Percentiles rank a stretch among this genome's conserved stretches.
Evolutionary conservation across 2,113 vertebrate species (phyloP).

Genomic region (Microtus ochrogaster): DNA sequence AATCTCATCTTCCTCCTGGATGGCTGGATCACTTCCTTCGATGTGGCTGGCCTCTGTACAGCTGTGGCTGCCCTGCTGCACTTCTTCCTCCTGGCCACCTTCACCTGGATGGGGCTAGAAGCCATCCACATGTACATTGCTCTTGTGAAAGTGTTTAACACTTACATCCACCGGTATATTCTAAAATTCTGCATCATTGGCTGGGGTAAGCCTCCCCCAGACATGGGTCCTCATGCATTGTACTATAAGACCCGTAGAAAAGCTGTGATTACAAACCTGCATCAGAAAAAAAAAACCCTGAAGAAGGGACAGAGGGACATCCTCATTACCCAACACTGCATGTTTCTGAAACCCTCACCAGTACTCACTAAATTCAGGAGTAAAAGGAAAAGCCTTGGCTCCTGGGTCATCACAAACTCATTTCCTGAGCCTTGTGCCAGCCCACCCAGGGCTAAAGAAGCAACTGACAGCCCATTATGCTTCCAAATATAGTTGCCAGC

Average conservation of each 20-base stretch:
- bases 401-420: slow-evolving; percentile 59
- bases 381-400: slow-evolving; percentile 9
- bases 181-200: slow-evolving; percentile 97
- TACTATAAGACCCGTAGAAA: background rate
- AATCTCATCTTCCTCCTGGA: slow-evolving; percentile 96
- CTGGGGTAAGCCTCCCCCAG: slow-evolving; percentile 91
- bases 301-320: background rate
- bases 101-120: slow-evolving; percentile 99
- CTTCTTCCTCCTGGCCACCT: slow-evolving; percentile 96
- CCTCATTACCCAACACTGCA: background rate
- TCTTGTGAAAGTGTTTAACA: slow-evolving; percentile 98
- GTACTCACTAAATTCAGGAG: background rate
- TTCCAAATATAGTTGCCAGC: slow-evolving; percentile 34
- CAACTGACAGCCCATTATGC: slow-evolving; percentile 46
- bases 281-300: background rate
- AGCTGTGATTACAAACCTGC: background rate
- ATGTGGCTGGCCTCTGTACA: slow-evolving; percentile 88
- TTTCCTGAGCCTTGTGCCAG: slow-evolving; percentile 62
- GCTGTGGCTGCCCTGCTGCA: slow-evolving; percentile 92
- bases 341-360: background rate
- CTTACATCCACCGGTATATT: slow-evolving; percentile 96
- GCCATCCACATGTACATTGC: slow-evolving; percentile 99
- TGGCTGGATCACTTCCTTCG: slow-evolving; percentile 93
- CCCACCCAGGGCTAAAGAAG: slow-evolving; percentile 57
- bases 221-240: background rate